Base-by-base conservation (phyloP, 53 echinoderm and acorn worm genomes). In the Crossaster papposus region DNA sequence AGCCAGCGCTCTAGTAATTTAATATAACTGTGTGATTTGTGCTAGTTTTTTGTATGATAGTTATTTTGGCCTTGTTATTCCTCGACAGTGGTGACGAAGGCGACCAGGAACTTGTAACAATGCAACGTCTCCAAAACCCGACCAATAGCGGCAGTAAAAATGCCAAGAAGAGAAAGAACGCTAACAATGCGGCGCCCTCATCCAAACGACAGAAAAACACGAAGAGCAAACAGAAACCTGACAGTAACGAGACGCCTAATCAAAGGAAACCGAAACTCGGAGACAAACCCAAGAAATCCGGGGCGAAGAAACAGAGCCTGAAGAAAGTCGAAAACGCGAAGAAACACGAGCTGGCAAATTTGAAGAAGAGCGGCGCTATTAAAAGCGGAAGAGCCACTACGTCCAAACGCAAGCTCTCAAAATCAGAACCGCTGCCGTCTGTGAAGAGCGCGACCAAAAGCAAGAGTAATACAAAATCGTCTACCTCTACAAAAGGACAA, bases 261-360 rank as follows among this genome's bases (percentile, higher is more conserved):
- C 24, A 34, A 22, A 65, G 64, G 37, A 63, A 38, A 65, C 11
- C 34, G 14, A 89, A 79, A 79, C 2, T 22, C 33, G 63, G 15
- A 77, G 78, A 64, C 24, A 70, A 85, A 81, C 28, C 86, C 8
- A 91, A 79, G 38, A 88, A 79, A 55, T 64, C 81, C 3, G 88
- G 34, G 51, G 33, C 65, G 17, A 76, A 15, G 32, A 72, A 74
- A 51, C 81, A 70, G 72, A 70, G 51, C 23, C 12, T 28, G 15
- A 36, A 92, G 28, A 89, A 82, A 86, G 32, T 55, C 64, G 58
- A 28, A 22, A 77, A 58, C 55, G 70, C 30, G 54, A 77, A 79
- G 50, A 83, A 82, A 54, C 37, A 80, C 33, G 36, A 84, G 17
- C 53, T 30, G 8, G 54, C 30, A 23, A 80, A n/a, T 44, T 9